Base-by-base conservation (phyloP, 1,140 invertebrate genomes). In the Euborellia annulipes region DNA sequence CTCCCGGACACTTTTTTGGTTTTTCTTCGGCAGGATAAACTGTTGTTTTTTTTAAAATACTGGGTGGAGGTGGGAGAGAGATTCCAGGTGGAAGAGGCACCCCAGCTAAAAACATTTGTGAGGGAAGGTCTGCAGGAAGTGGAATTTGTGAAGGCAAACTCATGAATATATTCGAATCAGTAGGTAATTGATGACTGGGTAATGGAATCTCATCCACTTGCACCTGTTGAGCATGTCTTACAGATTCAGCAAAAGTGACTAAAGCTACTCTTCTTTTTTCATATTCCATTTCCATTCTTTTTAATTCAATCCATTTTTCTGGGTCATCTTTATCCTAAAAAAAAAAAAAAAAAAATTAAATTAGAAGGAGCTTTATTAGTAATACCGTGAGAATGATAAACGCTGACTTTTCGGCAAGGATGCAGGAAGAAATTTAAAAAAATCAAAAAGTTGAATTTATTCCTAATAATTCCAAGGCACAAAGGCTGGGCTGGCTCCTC, bases 171-270 rank as follows among this genome's bases (percentile, higher is more conserved):
- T 27, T 11, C 1, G 22, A 37, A 39, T 55, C 52, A 37, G 54
- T 44, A 17, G 59, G 54, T 21, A 58, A 50, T 50, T 62, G 65
- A 50, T 57, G 65, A 37, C 80, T 72, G 22, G 91, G 91, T 46
- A 97, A 65, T 7, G 91, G 91, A 67, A 98, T 97, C 62, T 97
- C 90, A 67, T 96, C 90, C n/a, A 97, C 75, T 66, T 86, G 82
- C 1, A 96, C 91, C 59, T 88, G 84, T 60, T 97, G 90, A 7
- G 93, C 91, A 69, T 88, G 85, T 57, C 81, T 78, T 0, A 97
- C 92, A 50, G 91, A 89, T 63, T 97, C 91, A 68, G 84, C 96
- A 65, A 91, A 94, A 30, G 85, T 79, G 39, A 93, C 82, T 41
- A 94, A 65, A 61, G 89, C 78, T 57, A 77, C 74, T 57, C 85